Base-by-base conservation (phyloP, 1,140 invertebrate genomes). In the Carposina sasakii region DNA sequence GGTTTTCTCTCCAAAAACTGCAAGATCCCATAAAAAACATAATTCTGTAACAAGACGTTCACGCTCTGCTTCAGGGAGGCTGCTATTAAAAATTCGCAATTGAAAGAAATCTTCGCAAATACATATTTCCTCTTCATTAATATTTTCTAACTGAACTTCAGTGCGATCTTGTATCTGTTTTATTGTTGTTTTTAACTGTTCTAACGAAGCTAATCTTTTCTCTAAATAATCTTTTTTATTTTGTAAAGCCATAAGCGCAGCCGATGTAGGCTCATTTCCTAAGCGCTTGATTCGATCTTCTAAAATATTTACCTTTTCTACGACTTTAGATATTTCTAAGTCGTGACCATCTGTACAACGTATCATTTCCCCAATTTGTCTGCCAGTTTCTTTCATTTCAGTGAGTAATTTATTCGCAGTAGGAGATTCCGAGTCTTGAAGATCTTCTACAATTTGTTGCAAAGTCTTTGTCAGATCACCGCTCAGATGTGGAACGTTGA, bases 101-200 rank as follows among this genome's bases (percentile, higher is more conserved):
- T 73, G 70, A 60, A 61, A 81, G 54, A 78, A 81, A 65, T 83
- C 76, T 52, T 71, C 66, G 63, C 79, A 83, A 15, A 44, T 19
- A 47, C 76, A 83, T 31, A 70, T 13, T 43, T 71, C 63, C 46
- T 70, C 64, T 24, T 67, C 63, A 41, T 47, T 41, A 10, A 62
- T 40, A 22, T 63, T 56, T 47, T 69, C 54, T 13, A 75, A 15
- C 20, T 55, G 37, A 10, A 70, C 28, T n/a, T 70, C 58, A 34
- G 57, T 52, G 6, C 51, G 20, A 12, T 66, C 49, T 39, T 72
- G 57, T 33, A 83, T 48, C 1, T 49, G 58, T 52, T 60, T 73
- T 23, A 79, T 40, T 17, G 68, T 75, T 2, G 47, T 66, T 65
- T 78, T 83, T 24, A 71, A 55, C 43, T 63, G 72, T 52, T 83